Conservation (phyloP, 37 sponge, comb jelly and placozoan species). For the Ephydatia muelleri region DNA sequence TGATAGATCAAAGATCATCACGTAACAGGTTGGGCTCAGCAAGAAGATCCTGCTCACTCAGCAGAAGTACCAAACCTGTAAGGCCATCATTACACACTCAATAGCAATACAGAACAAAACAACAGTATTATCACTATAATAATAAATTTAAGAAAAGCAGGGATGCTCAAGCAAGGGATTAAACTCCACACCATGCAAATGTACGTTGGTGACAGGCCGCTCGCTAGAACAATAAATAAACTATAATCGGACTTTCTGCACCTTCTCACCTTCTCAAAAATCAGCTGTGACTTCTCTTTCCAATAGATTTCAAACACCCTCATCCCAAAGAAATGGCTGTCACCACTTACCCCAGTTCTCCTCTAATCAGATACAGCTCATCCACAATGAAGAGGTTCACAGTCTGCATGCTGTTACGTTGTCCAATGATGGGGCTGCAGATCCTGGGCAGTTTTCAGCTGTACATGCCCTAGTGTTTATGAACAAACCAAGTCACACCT, state of each 20-base stretch:
- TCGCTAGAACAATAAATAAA: no score
- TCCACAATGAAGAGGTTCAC: slow-evolving; percentile 93
- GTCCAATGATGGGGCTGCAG: slow-evolving; percentile 96
- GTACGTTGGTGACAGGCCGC: slow-evolving; percentile 45
- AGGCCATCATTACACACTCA: no score
- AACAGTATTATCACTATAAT: no score
- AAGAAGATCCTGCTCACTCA: no score
- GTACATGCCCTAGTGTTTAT: slow-evolving; percentile 74
- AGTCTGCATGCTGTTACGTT: slow-evolving; percentile 96
- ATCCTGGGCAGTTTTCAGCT: slow-evolving; percentile 98
- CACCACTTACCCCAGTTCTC: slow-evolving; percentile 86
- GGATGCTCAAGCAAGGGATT: no score
- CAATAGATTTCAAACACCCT: neutral
- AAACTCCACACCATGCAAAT: no score
- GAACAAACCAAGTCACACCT: neutral
- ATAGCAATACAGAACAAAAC: no score
- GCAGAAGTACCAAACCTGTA: slow-evolving; percentile 49
- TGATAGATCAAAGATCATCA: no score
- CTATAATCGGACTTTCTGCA: no score
- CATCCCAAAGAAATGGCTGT: neutral
- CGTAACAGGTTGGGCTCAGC: no score
- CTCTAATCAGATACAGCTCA: slow-evolving; percentile 95
- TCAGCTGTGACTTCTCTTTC: neutral
- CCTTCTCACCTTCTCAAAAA: no score
- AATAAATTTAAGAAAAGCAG: no score